phyloP scores from a whole-genome alignment of 2,888 invertebrate species.

The Ectemnius continuus region DNA sequence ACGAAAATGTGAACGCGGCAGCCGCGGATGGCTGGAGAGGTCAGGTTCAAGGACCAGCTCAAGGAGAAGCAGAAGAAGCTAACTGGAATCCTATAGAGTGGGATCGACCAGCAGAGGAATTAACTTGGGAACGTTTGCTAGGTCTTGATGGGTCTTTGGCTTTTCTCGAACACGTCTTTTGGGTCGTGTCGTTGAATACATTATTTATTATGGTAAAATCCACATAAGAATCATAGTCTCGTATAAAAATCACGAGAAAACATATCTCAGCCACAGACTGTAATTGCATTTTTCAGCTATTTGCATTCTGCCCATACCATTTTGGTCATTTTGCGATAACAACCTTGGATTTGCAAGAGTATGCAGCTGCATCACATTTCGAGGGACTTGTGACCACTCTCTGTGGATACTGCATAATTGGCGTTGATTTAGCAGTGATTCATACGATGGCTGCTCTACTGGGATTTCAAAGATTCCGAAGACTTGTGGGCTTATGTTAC shows the following conservation, averaged over 20 bases:
- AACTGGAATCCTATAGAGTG: conserved; percentile 99
- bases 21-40: conserved; percentile 65
- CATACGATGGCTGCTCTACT: conserved; percentile 91
- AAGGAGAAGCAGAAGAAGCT: conserved; percentile 85
- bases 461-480: conserved; percentile 88
- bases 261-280: background rate
- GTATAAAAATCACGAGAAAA: no score
- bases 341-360: conserved; percentile 84
- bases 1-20: conserved; percentile 41
- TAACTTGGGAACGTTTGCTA: conserved; percentile 98
- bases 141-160: conserved; percentile 98
- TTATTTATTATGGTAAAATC: conserved; percentile 89
- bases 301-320: conserved; percentile 98
- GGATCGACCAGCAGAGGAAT: conserved; percentile 97
- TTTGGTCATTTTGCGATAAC: conserved; percentile 92
- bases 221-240: background rate
- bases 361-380: conserved; percentile 89
- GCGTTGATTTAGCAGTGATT: conserved; percentile 88
- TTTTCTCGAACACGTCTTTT: conserved; percentile 98
- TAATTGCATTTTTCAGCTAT: conserved; percentile 80
- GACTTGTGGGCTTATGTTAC: conserved; percentile 94
- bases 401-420: conserved; percentile 95
- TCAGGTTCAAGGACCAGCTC: conserved; percentile 78
- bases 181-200: conserved; percentile 98
- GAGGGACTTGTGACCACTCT: conserved; percentile 95